phyloP scores from a whole-genome alignment of 2,888 invertebrate genomes.

The Spicauda simplicius region DNA sequence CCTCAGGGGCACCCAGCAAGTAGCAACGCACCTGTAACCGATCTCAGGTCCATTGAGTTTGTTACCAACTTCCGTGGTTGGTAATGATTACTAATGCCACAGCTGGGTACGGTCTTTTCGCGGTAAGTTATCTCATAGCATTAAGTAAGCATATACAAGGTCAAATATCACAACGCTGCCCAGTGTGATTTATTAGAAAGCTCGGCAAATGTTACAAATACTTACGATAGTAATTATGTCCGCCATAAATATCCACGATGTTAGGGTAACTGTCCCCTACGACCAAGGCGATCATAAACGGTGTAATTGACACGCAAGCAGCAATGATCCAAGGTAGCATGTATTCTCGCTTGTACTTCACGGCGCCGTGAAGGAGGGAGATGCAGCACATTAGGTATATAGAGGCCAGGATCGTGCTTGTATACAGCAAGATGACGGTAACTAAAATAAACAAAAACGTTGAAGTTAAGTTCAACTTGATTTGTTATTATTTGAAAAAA shows the following conservation, averaged over 20 bases:
- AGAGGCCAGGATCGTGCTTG: constrained; percentile 73
- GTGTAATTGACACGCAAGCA: constrained; percentile 67
- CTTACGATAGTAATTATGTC: constrained; percentile 77
- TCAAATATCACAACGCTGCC: too few relatives aligned
- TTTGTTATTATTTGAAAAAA: too few relatives aligned
- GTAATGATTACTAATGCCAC: too few relatives aligned
- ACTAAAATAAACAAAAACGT: constrained; percentile 56
- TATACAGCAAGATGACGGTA: constrained; percentile 76
- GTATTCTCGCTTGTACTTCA: constrained; percentile 75
- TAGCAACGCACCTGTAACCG: too few relatives aligned
- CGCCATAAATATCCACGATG: constrained; percentile 72
- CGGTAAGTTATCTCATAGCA: too few relatives aligned
- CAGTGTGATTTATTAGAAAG: too few relatives aligned
- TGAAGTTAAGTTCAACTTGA: background rate
- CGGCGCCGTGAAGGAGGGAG: constrained; percentile 76
- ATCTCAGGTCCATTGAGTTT: too few relatives aligned
- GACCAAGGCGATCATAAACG: constrained; percentile 64
- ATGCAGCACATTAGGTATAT: constrained; percentile 79
- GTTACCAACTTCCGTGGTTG: too few relatives aligned
- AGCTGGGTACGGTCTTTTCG: too few relatives aligned
- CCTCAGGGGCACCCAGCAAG: too few relatives aligned
- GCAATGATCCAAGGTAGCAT: constrained; percentile 77
- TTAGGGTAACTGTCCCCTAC: constrained; percentile 71
- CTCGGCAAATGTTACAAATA: constrained; percentile 34
- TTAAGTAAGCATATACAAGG: too few relatives aligned